phyloP scores from a whole-genome alignment of 2,113 vertebrate species.

The Lophura nycthemera region DNA sequence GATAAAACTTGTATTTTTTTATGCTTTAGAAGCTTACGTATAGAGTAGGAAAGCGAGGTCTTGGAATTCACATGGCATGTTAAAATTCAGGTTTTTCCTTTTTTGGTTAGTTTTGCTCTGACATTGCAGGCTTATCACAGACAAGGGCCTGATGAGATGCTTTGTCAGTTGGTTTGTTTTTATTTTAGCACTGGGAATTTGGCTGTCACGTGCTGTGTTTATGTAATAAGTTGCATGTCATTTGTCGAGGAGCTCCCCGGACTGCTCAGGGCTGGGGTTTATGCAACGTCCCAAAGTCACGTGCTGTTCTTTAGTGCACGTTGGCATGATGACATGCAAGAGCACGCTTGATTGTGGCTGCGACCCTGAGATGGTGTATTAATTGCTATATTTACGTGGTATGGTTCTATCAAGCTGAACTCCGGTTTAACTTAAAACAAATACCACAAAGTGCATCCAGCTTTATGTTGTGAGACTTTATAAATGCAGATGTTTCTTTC shows the following conservation, averaged over 20 bases:
- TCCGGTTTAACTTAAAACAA: background rate
- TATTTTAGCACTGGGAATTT: constrained; percentile 9
- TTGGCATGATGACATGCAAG: background rate
- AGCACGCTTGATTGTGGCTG: background rate
- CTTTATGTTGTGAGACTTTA: background rate
- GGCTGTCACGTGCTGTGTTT: background rate
- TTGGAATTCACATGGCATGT: background rate
- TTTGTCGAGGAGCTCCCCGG: constrained; percentile 8
- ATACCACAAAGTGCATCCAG: background rate
- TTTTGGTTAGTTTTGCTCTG: background rate
- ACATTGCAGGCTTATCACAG: background rate
- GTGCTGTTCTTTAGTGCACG: background rate
- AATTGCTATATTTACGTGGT: background rate
- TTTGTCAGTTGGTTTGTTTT: constrained; percentile 25
- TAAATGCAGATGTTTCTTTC: background rate
- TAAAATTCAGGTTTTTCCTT: background rate
- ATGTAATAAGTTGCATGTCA: background rate
- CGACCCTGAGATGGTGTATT: background rate
- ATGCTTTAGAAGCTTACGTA: background rate
- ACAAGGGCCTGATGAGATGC: background rate
- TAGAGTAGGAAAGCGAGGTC: background rate
- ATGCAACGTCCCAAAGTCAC: background rate
- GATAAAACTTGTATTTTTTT: background rate
- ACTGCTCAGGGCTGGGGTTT: background rate
- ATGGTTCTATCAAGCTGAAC: background rate